Conservation (phyloP, 2,888 invertebrate species). For the Mythimna vitellina region DNA sequence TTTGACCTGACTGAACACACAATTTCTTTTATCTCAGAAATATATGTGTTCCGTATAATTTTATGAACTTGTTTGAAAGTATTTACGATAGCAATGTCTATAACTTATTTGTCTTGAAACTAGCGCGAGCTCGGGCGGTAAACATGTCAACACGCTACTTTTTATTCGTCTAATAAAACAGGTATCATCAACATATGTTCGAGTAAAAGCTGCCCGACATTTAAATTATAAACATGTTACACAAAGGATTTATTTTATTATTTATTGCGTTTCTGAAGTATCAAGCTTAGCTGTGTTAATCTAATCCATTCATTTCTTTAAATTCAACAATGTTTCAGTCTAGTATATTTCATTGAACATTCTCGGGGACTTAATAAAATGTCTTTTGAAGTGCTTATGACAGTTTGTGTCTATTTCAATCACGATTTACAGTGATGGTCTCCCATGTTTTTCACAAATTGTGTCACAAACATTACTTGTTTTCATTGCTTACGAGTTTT, state of each 20-base stretch:
- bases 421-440: conserved; percentile 14
- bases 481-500: conserved; percentile 20
- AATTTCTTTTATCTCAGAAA: conserved; percentile 32
- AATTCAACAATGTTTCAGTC: conserved; percentile 21
- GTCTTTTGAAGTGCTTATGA: conserved; percentile 33
- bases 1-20: conserved; percentile 28
- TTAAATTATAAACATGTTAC: conserved; percentile 66
- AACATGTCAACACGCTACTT: conserved; percentile 73
- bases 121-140: conserved; percentile 66
- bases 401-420: conserved; percentile 26
- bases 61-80: conserved; percentile 66
- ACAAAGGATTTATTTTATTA: conserved; percentile 59
- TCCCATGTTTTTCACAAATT: conserved; percentile 32
- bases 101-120: conserved; percentile 71
- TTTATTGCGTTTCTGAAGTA: conserved; percentile 43
- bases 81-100: conserved; percentile 69
- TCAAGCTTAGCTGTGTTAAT: conserved; percentile 26
- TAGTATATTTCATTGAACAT: conserved; percentile 26
- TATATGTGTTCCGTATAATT: conserved; percentile 58
- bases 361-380: conserved; percentile 35
- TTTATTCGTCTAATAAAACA: conserved; percentile 68
- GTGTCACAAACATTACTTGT: conserved; percentile 13
- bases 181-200: conserved; percentile 63
- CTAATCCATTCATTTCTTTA: conserved; percentile 34
- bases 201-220: conserved; percentile 61